Evolutionary conservation across 2,888 invertebrate genomes (phyloP).

Genomic region (Ophioninae sp.): DNA sequence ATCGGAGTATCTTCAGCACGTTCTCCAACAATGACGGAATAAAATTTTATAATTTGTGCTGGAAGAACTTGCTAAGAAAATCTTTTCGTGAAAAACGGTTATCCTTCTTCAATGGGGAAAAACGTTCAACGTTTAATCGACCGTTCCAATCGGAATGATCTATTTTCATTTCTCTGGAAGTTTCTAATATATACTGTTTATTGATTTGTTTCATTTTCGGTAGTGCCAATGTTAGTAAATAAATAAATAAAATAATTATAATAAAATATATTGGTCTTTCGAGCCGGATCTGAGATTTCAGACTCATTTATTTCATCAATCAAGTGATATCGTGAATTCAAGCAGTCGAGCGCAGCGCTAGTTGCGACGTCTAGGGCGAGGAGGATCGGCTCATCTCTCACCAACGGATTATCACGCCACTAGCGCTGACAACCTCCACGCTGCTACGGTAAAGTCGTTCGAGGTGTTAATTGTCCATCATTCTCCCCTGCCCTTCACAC

Average conservation of each 20-base stretch:
- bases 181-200: too few species aligned
- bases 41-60: too few species aligned
- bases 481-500: background rate
- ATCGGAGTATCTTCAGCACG: too few species aligned
- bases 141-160: too few species aligned
- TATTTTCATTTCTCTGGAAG: too few species aligned
- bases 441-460: background rate
- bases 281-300: slow-evolving; percentile 6
- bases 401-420: background rate
- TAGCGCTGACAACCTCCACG: background rate
- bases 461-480: background rate
- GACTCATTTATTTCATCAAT: background rate
- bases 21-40: background rate
- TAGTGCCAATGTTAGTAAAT: too few species aligned
- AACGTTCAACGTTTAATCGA: too few species aligned
- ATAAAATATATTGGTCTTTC: background rate
- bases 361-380: background rate
- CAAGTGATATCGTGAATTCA: background rate
- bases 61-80: too few species aligned
- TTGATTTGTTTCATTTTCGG: too few species aligned
- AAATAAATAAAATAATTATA: too few species aligned
- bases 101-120: too few species aligned
- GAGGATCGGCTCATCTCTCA: background rate
- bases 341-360: background rate
- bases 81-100: too few species aligned